Evolutionary conservation across 2,113 vertebrate genomes (phyloP), one percentile per base, ranked within the genome.

Genomic region (Lipophrys pholis): DNA sequence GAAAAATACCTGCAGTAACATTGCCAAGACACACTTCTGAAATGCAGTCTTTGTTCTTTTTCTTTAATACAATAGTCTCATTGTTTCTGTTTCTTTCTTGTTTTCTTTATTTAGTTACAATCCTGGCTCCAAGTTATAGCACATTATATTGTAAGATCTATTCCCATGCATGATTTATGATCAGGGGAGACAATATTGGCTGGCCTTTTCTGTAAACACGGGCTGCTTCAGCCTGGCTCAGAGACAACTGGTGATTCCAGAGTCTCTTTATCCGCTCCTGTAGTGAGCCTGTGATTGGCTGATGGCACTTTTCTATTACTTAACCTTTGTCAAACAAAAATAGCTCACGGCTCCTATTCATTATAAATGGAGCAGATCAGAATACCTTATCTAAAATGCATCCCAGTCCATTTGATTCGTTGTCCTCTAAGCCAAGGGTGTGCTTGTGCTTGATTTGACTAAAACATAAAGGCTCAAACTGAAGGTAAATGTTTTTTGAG

Each of bases 81-180:
- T 62, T 50, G 5, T 50, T 59, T 52, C 10, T 45, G 6, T 30
- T 7, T 8, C 5, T n/a, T 53, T 40, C 30, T 17, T n/a, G 21
- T 41, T 7, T 14, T 11, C 6, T 76, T 42, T 42, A 2, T 73
- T 69, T 8, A 43, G 35, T 30, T 12, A 42, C 41, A 45, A 8
- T 15, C 6, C n/a, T 14, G 6, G 9, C 6, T 46, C 7, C 12
- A 42, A 67, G 5, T 60, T 55, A 53, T 48, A 17, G 6, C 11
- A 30, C 38, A 53, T 59, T 40, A 61, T 42, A 14, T 6, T 59
- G 14, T 46, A 6, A 61, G 42, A 68, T 56, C 6, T 64, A 7
- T 21, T 76, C 43, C 53, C 64, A 60, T 77, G 65, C 52, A 60
- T 71, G 15, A 61, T 76, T 71, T 71, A 65, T 54, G 46, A 41